phyloP scores from a whole-genome alignment of 2,888 invertebrate genomes.

The Temnothorax rugatulus region DNA sequence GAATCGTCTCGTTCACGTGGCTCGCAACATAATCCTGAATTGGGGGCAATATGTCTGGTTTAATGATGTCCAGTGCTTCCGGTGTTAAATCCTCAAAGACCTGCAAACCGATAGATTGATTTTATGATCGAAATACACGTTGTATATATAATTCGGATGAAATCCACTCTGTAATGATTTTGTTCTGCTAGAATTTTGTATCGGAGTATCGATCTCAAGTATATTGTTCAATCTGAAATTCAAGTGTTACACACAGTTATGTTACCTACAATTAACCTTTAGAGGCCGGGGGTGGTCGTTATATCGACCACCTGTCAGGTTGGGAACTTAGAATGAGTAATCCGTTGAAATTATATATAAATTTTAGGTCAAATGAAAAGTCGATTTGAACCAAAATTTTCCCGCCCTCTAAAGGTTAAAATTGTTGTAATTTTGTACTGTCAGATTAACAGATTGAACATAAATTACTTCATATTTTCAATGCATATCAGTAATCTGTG shows the following conservation, averaged over 20 bases:
- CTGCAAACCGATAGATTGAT: conserved; percentile 64
- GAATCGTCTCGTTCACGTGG: conserved; percentile 79
- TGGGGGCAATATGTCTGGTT: conserved; percentile 82
- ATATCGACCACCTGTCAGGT: too few relatives aligned
- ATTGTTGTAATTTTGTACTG: background rate
- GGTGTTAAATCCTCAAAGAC: conserved; percentile 81
- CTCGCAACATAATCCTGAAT: conserved; percentile 79
- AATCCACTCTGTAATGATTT: background rate
- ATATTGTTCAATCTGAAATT: background rate
- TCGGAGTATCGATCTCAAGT: background rate
- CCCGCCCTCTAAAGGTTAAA: too few relatives aligned
- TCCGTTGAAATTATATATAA: too few relatives aligned
- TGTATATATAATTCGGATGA: background rate
- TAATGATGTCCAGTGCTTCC: conserved; percentile 80
- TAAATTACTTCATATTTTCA: background rate
- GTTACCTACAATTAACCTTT: too few relatives aligned
- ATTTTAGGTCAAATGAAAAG: too few relatives aligned
- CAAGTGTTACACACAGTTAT: background rate
- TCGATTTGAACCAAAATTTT: too few relatives aligned
- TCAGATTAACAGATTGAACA: background rate
- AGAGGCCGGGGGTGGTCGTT: too few relatives aligned
- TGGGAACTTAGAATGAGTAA: too few relatives aligned
- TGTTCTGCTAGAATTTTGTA: background rate
- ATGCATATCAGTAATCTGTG: background rate
- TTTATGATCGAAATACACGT: background rate